Percentiles rank a stretch among this genome's conserved stretches.
Evolutionary conservation across 2,797 vertebrate genomes (phyloP).

Genomic region (Fundulus diaphanus): DNA sequence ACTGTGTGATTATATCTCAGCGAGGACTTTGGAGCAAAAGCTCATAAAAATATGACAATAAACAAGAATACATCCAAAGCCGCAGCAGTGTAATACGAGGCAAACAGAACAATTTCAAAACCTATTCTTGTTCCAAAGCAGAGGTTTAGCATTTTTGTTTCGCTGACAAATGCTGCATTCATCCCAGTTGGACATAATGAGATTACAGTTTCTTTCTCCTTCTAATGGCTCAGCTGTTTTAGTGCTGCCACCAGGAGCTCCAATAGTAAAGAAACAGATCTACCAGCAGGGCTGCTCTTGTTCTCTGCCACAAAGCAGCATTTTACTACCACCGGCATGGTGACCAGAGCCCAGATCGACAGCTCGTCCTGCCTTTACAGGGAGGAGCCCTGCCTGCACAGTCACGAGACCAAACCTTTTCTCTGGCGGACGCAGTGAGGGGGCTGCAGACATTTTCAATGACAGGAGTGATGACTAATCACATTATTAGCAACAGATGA

Average conservation of each 20-base stretch:
- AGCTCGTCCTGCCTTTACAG: slow-evolving; percentile 15
- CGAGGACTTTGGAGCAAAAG: not conserved
- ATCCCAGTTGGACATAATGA: slow-evolving; percentile 59
- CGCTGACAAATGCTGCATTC: slow-evolving; percentile 55
- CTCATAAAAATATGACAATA: not conserved
- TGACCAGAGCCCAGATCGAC: slow-evolving; percentile 42
- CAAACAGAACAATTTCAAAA: slow-evolving; percentile 34
- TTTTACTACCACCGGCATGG: slow-evolving; percentile 57
- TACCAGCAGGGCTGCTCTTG: slow-evolving; percentile 55
- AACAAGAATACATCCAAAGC: slow-evolving; percentile 15
- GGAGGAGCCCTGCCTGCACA: slow-evolving; percentile 19
- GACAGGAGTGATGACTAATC: slow-evolving; percentile 39
- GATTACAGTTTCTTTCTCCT: slow-evolving; percentile 62
- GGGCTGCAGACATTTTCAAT: slow-evolving; percentile 40
- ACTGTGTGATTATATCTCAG: not conserved
- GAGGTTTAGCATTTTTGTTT: slow-evolving; percentile 43
- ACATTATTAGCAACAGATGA: slow-evolving; percentile 52
- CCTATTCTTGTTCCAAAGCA: slow-evolving; percentile 27
- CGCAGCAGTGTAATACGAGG: slow-evolving; percentile 22
- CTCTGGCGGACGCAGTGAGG: slow-evolving; percentile 16
- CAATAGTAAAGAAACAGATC: slow-evolving; percentile 22
- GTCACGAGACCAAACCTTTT: slow-evolving; percentile 16
- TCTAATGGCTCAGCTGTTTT: slow-evolving; percentile 54
- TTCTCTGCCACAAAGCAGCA: slow-evolving; percentile 50
- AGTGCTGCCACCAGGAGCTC: slow-evolving; percentile 37